phyloP scores from a whole-genome alignment of 2,888 invertebrate species.

The Drosophila basisetae region DNA sequence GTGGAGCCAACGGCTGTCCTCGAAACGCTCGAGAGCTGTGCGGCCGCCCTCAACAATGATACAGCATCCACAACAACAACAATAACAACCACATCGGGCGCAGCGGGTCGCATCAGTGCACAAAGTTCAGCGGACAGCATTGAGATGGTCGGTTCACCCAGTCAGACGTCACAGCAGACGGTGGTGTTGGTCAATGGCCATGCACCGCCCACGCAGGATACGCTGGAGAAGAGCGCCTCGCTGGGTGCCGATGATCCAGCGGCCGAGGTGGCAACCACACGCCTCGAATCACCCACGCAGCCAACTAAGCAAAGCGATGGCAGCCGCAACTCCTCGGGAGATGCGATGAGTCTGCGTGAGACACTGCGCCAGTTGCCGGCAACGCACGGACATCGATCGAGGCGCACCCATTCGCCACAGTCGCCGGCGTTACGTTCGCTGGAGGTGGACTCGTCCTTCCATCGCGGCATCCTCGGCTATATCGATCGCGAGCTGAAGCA shows the following conservation, averaged over 20 bases:
- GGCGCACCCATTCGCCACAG: conserved; percentile 80
- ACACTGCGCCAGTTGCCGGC: conserved; percentile 83
- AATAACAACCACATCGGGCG: conserved; percentile 38
- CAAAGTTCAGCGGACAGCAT: conserved; percentile 76
- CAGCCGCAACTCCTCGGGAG: conserved; percentile 83
- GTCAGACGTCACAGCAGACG: conserved; percentile 78
- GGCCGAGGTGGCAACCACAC: conserved; percentile 33
- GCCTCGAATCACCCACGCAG: conserved; percentile 69
- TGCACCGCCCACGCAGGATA: conserved; percentile 62
- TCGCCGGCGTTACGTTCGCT: conserved; percentile 62
- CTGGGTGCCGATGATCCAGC: conserved; percentile 51
- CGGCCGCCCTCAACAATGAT: conserved; percentile 61
- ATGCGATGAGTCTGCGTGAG: conserved; percentile 83
- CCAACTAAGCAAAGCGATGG: conserved; percentile 71
- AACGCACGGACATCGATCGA: conserved; percentile 72
- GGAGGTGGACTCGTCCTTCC: conserved; percentile 81
- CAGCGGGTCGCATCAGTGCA: conserved; percentile 71
- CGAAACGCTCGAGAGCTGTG: conserved; percentile 55
- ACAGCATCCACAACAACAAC: conserved; percentile 42
- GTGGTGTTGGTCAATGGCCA: conserved; percentile 83
- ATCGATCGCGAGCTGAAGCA: conserved; percentile 85
- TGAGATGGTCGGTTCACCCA: conserved; percentile 71
- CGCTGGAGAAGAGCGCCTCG: conserved; percentile 50
- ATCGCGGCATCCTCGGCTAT: conserved; percentile 85
- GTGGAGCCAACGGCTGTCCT: conserved; percentile 52